These are phyloP conservation scores for Xanthostigma xanthostigma DNA, from an alignment of 2,888 invertebrate genomes.

Conservation along the genomic window DNA sequence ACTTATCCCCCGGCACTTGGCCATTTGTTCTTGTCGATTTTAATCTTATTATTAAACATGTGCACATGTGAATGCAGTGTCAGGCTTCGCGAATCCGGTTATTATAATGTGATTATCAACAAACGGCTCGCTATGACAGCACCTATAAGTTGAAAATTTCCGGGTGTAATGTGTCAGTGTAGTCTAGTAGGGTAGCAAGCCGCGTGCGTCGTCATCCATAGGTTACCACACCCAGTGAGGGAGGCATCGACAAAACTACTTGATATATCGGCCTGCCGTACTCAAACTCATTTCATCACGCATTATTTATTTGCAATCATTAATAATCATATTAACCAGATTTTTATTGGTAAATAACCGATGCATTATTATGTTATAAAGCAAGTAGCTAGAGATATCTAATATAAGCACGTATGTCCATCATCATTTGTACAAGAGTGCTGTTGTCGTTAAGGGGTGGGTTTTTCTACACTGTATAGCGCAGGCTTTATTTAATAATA, in stretches of 20 bases:
- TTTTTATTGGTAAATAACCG: too few relatives aligned
- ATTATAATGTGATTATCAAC: constrained; percentile 53
- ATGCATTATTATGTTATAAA: too few relatives aligned
- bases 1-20: constrained; percentile 36
- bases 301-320: too few relatives aligned
- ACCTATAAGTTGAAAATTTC: constrained; percentile 43
- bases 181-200: constrained; percentile 44
- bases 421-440: too few relatives aligned
- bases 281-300: too few relatives aligned
- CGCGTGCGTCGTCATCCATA: constrained; percentile 42
- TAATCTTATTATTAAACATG: constrained; percentile 55
- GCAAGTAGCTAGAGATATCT: too few relatives aligned
- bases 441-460: too few relatives aligned
- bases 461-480: too few relatives aligned
- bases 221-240: constrained; percentile 48
- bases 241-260: constrained; percentile 22
- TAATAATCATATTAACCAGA: too few relatives aligned
- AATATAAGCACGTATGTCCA: too few relatives aligned
- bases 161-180: constrained; percentile 36
- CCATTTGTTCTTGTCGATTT: constrained; percentile 45
- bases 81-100: constrained; percentile 68
- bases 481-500: too few relatives aligned
- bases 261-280: too few relatives aligned
- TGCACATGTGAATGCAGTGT: constrained; percentile 36
- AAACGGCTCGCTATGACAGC: constrained; percentile 21